Percentiles rank a stretch among this genome's conserved stretches.
These are phyloP conservation scores for Sterrhoptilus dennistouni DNA, from an alignment of 2,113 vertebrate genomes.

Conservation along the genomic window DNA sequence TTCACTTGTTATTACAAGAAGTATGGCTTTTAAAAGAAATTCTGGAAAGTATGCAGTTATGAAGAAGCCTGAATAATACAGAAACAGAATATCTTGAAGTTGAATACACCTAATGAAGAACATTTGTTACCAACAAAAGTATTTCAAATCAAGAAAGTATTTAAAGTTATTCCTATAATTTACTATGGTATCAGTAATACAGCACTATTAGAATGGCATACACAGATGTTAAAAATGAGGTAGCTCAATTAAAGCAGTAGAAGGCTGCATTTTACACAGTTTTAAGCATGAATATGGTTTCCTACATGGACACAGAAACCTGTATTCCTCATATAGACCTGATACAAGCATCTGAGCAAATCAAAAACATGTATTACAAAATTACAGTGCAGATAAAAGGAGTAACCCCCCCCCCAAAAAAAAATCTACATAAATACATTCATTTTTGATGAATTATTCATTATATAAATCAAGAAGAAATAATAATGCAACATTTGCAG, in stretches of 20 bases:
- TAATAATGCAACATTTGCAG: neutral
- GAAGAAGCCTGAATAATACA: neutral
- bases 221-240: neutral
- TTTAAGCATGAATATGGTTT: neutral
- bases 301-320: neutral
- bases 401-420: neutral
- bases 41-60: neutral
- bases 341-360: neutral
- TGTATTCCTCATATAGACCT: neutral
- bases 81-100: neutral
- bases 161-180: neutral
- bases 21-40: neutral
- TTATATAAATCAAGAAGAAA: neutral
- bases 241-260: neutral
- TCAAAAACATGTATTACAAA: neutral
- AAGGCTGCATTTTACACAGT: neutral
- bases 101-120: neutral
- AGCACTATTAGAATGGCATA: neutral
- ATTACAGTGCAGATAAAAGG: neutral
- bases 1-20: neutral
- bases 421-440: neutral
- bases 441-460: neutral
- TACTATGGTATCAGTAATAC: neutral
- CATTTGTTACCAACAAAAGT: neutral
- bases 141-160: neutral